Conservation (phyloP, 2,113 vertebrate genomes). For the Nycticryphes semicollaris region DNA sequence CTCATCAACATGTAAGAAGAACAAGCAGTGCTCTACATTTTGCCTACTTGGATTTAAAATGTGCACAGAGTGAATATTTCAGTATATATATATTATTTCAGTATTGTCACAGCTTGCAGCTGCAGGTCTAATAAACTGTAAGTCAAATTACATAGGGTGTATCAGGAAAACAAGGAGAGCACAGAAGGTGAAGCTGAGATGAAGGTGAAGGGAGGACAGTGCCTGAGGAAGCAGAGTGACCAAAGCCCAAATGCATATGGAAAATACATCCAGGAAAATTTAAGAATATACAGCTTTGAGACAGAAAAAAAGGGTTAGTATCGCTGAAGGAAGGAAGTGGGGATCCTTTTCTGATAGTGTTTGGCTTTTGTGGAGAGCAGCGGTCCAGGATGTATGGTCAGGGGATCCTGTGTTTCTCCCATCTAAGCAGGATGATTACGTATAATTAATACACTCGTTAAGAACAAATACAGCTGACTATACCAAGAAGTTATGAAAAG, state of each 20-base stretch:
- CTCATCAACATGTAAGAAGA: neutral
- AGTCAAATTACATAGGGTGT: neutral
- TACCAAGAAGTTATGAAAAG: neutral
- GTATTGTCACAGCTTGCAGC: neutral
- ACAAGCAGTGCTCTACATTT: neutral
- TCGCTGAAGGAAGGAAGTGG: neutral
- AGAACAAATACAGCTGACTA: constrained; percentile 5
- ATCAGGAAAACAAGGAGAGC: neutral
- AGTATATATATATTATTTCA: neutral
- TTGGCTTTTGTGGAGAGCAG: neutral
- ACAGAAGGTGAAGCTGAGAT: neutral
- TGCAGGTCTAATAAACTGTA: neutral
- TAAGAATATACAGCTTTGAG: neutral
- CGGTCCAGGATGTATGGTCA: neutral
- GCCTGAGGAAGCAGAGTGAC: neutral
- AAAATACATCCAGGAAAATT: neutral
- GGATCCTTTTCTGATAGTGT: neutral
- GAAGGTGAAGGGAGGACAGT: neutral
- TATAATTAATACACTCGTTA: neutral
- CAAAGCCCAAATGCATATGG: neutral
- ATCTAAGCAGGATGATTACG: neutral
- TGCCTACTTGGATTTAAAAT: neutral
- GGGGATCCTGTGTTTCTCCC: neutral
- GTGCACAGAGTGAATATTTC: neutral
- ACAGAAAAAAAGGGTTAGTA: neutral